Evolutionary conservation across 2,797 vertebrate species (phyloP).

Genomic region (Chelon auratus): DNA sequence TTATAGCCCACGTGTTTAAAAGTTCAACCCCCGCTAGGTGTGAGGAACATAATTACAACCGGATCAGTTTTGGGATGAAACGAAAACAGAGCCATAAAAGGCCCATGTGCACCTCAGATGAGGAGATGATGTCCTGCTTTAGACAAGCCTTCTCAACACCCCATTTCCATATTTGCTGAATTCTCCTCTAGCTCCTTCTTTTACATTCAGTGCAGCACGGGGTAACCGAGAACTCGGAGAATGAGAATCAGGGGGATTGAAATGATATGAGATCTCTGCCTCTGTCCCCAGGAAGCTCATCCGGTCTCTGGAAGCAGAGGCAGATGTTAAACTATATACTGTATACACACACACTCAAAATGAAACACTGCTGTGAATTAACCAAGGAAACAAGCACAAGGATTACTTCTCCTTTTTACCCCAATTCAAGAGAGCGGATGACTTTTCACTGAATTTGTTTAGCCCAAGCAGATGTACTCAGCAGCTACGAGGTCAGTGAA

Average conservation of each 20-base stretch:
- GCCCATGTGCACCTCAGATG: conserved; percentile 32
- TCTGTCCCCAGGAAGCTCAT: conserved; percentile 54
- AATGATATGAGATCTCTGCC: conserved; percentile 44
- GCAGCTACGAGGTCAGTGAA: conserved; percentile 66
- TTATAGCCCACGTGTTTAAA: conserved; percentile 39
- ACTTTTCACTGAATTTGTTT: conserved; percentile 57
- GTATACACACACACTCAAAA: conserved; percentile 12
- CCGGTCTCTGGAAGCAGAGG: conserved; percentile 36
- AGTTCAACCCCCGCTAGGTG: conserved; percentile 47
- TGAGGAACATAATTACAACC: conserved; percentile 56
- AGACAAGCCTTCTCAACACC: conserved; percentile 16
- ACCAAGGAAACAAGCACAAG: neutral
- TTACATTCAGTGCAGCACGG: conserved; percentile 19
- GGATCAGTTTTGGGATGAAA: conserved; percentile 28
- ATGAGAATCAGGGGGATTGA: conserved; percentile 49
- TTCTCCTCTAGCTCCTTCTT: conserved; percentile 4
- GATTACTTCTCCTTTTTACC: conserved; percentile 15
- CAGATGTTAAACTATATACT: conserved; percentile 57
- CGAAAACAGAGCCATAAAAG: conserved; percentile 65
- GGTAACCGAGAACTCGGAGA: conserved; percentile 54
- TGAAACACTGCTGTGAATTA: too few species aligned
- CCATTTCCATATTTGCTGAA: conserved; percentile 1
- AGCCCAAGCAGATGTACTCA: conserved; percentile 53
- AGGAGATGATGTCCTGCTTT: conserved; percentile 41
- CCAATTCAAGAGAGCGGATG: conserved; percentile 18